Evolutionary conservation across 2,113 vertebrate genomes (phyloP).

Genomic region (Coryphaenoides rupestris): DNA sequence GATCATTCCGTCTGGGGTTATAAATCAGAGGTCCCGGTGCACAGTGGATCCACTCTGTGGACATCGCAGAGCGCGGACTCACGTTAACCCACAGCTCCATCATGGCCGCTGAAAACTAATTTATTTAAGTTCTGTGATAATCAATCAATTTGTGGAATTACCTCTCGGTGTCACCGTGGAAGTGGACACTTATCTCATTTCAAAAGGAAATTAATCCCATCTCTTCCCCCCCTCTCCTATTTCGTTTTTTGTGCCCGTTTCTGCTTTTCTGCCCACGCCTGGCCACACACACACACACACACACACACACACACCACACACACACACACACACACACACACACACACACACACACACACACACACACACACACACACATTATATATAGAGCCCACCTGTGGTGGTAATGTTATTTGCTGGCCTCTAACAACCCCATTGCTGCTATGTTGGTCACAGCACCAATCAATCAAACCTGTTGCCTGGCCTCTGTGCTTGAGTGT

Average conservation of each 20-base stretch:
- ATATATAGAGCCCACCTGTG: too few relatives aligned
- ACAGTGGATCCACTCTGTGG: not conserved
- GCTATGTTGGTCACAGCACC: not conserved
- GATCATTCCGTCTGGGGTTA: too few relatives aligned
- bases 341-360: not conserved
- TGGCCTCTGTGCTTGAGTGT: not conserved
- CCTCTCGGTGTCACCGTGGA: not conserved
- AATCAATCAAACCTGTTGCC: not conserved
- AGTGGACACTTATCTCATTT: not conserved
- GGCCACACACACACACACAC: too few relatives aligned
- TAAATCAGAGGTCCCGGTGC: not conserved
- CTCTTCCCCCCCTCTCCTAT: not conserved
- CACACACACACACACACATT: too few relatives aligned
- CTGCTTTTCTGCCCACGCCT: not conserved
- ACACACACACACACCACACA: too few relatives aligned
- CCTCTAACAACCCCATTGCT: not conserved
- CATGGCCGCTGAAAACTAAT: not conserved
- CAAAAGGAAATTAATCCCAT: not conserved
- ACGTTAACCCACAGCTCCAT: not conserved
- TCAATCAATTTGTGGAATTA: not conserved
- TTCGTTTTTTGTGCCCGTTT: not conserved
- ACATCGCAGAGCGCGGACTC: not conserved
- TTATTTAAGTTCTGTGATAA: not conserved
- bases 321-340: too few relatives aligned
- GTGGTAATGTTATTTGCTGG: not conserved